Evolutionary conservation across 1,140 invertebrate species (phyloP).

Genomic region (Papilio xuthus): DNA sequence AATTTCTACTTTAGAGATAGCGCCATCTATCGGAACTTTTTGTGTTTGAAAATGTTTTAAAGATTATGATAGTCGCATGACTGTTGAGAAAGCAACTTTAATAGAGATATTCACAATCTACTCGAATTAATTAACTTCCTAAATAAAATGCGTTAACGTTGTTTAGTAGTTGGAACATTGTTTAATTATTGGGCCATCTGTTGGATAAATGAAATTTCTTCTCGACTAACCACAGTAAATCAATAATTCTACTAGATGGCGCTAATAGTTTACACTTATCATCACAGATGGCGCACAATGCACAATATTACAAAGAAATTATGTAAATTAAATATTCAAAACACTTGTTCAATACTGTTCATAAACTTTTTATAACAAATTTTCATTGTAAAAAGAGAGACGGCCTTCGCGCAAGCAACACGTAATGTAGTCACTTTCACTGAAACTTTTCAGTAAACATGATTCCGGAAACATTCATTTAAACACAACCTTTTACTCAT

Average conservation of each 20-base stretch:
- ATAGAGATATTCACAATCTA: not conserved
- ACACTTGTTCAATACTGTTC: not conserved
- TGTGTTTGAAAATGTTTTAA: not conserved
- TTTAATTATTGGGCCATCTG: not conserved
- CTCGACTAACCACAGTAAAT: not conserved
- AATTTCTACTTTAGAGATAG: not conserved
- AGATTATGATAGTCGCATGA: too few relatives aligned
- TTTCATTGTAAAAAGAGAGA: constrained; percentile 42
- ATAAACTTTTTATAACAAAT: constrained; percentile 33
- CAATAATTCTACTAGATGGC: constrained; percentile 46
- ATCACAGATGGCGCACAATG: constrained; percentile 39
- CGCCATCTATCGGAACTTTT: not conserved
- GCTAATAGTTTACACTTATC: constrained; percentile 16
- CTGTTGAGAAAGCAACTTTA: too few relatives aligned
- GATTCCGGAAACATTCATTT: constrained; percentile 67
- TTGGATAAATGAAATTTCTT: not conserved
- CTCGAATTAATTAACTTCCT: too few relatives aligned
- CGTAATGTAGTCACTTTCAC: constrained; percentile 62
- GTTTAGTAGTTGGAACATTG: not conserved
- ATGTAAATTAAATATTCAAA: constrained; percentile 9
- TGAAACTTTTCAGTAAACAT: constrained; percentile 62
- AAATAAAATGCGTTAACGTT: not conserved
- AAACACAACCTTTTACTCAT: constrained; percentile 58
- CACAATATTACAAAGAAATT: not conserved
- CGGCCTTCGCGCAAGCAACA: constrained; percentile 56